Base-by-base conservation (phyloP, 2,888 invertebrate species). In the Oscheius onirici region DNA sequence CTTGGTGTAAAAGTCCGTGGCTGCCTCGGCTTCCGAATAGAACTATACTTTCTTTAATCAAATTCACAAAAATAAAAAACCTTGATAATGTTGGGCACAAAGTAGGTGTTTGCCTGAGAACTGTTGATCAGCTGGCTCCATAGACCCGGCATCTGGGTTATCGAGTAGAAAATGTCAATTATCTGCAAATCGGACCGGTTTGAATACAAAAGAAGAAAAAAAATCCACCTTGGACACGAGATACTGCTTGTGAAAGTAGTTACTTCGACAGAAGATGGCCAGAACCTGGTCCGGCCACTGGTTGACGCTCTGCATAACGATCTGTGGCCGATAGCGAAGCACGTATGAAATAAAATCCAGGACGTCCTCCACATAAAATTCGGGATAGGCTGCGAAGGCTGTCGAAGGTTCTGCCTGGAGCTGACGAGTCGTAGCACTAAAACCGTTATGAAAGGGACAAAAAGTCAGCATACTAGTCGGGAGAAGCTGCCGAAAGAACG, bases 281-380 rank as follows among this genome's bases (percentile, higher is more conserved):
- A 97, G 90, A 40, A 97, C 89, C 92, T 95, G 94, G 40, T 93
- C 93, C 75, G 95, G 92, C 77, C 97, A 91, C 15, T 93, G 92
- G 82, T 93, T 92, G 8, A 46, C 20, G 15, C 49, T 34, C 28
- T 55, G 63, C 20, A 71, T 15, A 22, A 78, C 17, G 54, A 92
- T 91, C 82, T 91, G 91, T 13, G 93, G 92, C 65, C 92, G 92
- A 87, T 92, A 93, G n/a, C 63, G 46, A 3, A 63, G 20, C 17
- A 63, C 26, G 49, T 49, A 49, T 28, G 20, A 28, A 11, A 97
- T 91, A 89, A 97, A 95, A 89, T 97, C 97, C 13, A 97, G 95
- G 83, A 97, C 93, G 88, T 97, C 97, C 89, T 97, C 97, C 82
- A 97, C 92, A 89, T 95, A 90, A 93, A 95, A 97, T 90, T 97